phyloP scores from a whole-genome alignment of 2,113 vertebrate species.

The Hippocampus barbouri region DNA sequence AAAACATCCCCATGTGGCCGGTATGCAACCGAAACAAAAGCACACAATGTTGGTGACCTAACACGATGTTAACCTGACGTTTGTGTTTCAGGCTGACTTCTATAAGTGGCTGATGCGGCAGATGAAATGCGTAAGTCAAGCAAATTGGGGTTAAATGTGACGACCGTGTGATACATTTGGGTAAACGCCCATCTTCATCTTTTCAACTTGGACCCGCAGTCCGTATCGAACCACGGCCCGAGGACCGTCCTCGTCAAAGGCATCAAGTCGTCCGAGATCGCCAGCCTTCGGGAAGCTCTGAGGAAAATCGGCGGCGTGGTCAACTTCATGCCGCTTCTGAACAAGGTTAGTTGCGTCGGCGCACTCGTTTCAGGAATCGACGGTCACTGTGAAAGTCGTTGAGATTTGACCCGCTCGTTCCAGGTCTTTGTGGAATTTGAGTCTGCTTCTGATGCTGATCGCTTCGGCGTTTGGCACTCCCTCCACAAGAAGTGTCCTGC shows the following conservation, averaged over 20 bases:
- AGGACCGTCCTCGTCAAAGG: conserved; percentile 30
- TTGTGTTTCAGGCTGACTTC: conserved; percentile 36
- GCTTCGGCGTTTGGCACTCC: conserved; percentile 48
- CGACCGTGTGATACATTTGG: not conserved
- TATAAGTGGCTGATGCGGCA: conserved; percentile 32
- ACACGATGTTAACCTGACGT: not conserved
- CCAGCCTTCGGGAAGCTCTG: conserved; percentile 12
- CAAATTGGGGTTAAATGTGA: not conserved
- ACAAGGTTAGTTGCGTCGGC: conserved; percentile 43
- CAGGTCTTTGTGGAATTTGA: conserved; percentile 53
- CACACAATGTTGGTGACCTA: not conserved
- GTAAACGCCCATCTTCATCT: not conserved
- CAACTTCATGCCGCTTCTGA: conserved; percentile 53
- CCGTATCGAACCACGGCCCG: rapidly evolving
- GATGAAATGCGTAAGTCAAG: conserved; percentile 34
- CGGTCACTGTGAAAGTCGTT: not conserved
- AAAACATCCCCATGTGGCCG: rapidly evolving
- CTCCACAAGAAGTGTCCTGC: not conserved
- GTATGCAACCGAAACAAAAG: conserved; percentile 17
- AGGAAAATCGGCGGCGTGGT: not conserved
- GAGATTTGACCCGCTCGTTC: not conserved
- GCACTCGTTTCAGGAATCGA: too few relatives aligned
- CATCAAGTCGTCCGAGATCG: conserved; percentile 27
- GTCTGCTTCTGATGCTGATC: conserved; percentile 9
- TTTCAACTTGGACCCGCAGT: conserved; percentile 12